Percentiles rank a stretch among this genome's conserved stretches.
These are phyloP conservation scores for Abscondita cerata DNA, from an alignment of 2,888 invertebrate species.

Conservation along the genomic window DNA sequence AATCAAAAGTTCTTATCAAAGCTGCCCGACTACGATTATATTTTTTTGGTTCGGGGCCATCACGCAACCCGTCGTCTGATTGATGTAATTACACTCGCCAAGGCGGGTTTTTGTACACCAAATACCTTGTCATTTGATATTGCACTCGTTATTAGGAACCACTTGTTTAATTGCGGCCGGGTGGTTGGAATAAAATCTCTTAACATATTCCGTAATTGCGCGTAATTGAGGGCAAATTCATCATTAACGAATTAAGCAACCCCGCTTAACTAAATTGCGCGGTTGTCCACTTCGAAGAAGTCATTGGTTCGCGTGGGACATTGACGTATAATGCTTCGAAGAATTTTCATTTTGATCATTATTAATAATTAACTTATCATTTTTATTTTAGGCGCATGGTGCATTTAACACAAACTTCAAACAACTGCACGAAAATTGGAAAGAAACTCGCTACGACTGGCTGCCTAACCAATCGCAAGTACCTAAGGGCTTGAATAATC, in stretches of 20 bases:
- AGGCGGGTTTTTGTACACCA: slow-evolving; percentile 26
- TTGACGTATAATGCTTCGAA: slow-evolving; percentile 27
- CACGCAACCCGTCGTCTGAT: slow-evolving; percentile 32
- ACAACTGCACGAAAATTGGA: slow-evolving; percentile 58
- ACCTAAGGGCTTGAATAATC: slow-evolving; percentile 61
- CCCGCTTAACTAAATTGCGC: slow-evolving; percentile 26
- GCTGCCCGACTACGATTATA: slow-evolving; percentile 14
- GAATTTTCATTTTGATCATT: slow-evolving; percentile 30
- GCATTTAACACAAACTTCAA: slow-evolving; percentile 58
- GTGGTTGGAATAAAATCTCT: neutral
- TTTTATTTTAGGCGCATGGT: slow-evolving; percentile 58
- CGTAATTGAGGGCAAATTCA: slow-evolving; percentile 12
- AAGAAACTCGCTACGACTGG: slow-evolving; percentile 60
- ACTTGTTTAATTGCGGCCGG: neutral
- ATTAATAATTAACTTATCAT: slow-evolving; percentile 16
- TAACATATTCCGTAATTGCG: slow-evolving; percentile 5
- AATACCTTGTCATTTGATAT: slow-evolving; percentile 18
- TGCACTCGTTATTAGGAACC: slow-evolving; percentile 11
- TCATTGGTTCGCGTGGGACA: slow-evolving; percentile 34
- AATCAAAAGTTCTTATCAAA: slow-evolving; percentile 25
- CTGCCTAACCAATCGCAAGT: slow-evolving; percentile 59
- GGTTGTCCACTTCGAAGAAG: slow-evolving; percentile 38
- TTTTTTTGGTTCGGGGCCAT: slow-evolving; percentile 24
- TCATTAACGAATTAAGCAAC: slow-evolving; percentile 19
- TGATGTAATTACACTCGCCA: slow-evolving; percentile 28